Evolutionary conservation across 2,888 invertebrate genomes (phyloP), one percentile per base, ranked within the genome.

Genomic region (Cheilosia urbana): DNA sequence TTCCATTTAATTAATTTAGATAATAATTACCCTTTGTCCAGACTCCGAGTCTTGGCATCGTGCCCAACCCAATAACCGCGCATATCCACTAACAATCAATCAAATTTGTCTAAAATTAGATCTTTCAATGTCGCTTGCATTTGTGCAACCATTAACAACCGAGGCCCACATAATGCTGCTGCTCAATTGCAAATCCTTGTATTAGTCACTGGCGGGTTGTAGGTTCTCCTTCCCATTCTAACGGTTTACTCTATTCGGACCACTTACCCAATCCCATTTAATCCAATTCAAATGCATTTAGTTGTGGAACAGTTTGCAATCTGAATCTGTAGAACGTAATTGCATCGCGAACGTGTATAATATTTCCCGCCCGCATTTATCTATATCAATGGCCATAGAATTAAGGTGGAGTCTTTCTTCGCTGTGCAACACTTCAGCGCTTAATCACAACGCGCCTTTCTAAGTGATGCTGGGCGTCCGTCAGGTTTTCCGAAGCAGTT

Each of bases 401-500:
- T 76, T 81, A 71, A 81, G 84, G 84, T 81, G 84, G 84, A 85
- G 84, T 71, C 49, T 53, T 58, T 68, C 57, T 51, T 63, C 19
- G 57, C 27, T n/a, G 45, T 60, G 80, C 81, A 76, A 80, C 63
- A 76, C 84, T 76, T 60, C 49, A 53, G 68, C 37, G 40, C 75
- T 81, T 76, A 81, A 81, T 81, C 84, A 80, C 75, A 60, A 76
- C 53, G 55, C 75, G 63, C 80, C 83, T 75, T 85, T 80, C 84
- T 80, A 85, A 76, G 60, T 42, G 27, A 27, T 9, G 24, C 75
- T 58, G 75, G 69, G 72, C 84, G 83, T 68, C 58, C 80, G 79
- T 77, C 71, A 71, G 71, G 58, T 71, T 58, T 49, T n/a, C 19
- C 30, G 7, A 27, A 51, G 19, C 13, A 60, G 40, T 42, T 15